Base-by-base conservation (phyloP, 2,113 vertebrate genomes). In the Passer domesticus region DNA sequence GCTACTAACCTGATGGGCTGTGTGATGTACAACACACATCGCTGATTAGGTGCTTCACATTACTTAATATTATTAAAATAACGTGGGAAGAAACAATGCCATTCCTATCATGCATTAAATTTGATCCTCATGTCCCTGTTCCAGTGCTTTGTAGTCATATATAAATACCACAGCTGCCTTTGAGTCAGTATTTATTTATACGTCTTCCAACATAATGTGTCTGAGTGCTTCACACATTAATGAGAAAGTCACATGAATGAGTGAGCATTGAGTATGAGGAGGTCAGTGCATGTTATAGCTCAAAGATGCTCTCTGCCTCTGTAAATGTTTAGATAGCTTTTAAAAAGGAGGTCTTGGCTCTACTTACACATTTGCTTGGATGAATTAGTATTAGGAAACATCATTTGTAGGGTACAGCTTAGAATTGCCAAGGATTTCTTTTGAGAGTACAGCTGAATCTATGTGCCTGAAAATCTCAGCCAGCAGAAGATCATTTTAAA, bases 201-300 rank as follows among this genome's bases (percentile, higher is more conserved):
- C 62, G 83, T 89, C 44, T 91, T 97, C 93, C 89, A 73, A 58
- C 91, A 81, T 92, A 79, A 93, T 95, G 55, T 75, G 90, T 93
- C 56, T 76, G 37, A 59, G 37, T 50, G 68, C 81, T 97, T 97
- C 92, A 91, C 79, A 87, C 49, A 17, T 93, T 97, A 97, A 95
- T 93, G 95, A 94, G 90, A 92, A 96, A 97, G 95, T 97, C 94
- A 70, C 92, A 72, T 89, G 97, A 96, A 86, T 91, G 78, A 89
- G 55, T 30, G 67, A 91, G 70, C 84, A 69, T 94, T 94, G 84
- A 83, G 46, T 69, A 77, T 0, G 0, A n/a, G 72, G 47, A 92
- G 80, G 87, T 81, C 73, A 89, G 19, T 74, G 39, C 50, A 33
- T 58, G 20, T 91, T 89, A 27, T 5, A 91, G 76, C 83, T 92